Evolutionary conservation across 1,140 invertebrate genomes (phyloP), one percentile per base, ranked within the genome.

Genomic region (Callitettix versicolor): DNA sequence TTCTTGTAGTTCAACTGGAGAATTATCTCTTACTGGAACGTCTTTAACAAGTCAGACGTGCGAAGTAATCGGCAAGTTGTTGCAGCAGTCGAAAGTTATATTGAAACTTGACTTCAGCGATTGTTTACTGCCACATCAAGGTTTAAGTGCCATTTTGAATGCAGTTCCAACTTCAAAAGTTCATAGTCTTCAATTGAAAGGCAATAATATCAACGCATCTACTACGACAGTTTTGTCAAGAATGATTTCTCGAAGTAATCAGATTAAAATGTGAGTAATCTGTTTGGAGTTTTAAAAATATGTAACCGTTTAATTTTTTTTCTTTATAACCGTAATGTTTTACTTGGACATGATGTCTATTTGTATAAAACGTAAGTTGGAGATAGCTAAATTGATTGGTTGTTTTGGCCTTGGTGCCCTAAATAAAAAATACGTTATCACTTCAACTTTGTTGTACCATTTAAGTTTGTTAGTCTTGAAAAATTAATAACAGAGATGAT

Each of bases 191-290:
- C 48, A 51, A 36, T 34, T 51, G 15, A 36, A 21, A 20, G 48
- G 48, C 5, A 51, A 51, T 30, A 51, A 51, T 34, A 51, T 51
- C 33, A 34, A 17, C 4, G 48, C 18, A 9, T 34, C 48, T 14
- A 18, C 21, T 18, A 34, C 36, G 2, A 12, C 9, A 6, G 36
- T 36, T 14, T 21, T 51, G 14, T 21, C 30, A 30, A 51, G 21
- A 21, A 36, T 51, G 33, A 12, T 51, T 26, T 34, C 48, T 14
- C 26, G n/a, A 14, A 38, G 48, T 17, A 26, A 4, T 38, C n/a
- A 38, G 9, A 51, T 51, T 34, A 51, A 51, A 18, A 36, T 21
- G 48, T 51, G 17, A 44, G 42, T 44, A 20, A 4, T 3, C 14
- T 9, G n/a, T n/a, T n/a, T n/a, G n/a, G n/a, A n/a, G n/a, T n/a